These are phyloP conservation scores for Poeciliopsis occidentalis DNA, from an alignment of 2,113 vertebrate genomes.

Conservation along the genomic window DNA sequence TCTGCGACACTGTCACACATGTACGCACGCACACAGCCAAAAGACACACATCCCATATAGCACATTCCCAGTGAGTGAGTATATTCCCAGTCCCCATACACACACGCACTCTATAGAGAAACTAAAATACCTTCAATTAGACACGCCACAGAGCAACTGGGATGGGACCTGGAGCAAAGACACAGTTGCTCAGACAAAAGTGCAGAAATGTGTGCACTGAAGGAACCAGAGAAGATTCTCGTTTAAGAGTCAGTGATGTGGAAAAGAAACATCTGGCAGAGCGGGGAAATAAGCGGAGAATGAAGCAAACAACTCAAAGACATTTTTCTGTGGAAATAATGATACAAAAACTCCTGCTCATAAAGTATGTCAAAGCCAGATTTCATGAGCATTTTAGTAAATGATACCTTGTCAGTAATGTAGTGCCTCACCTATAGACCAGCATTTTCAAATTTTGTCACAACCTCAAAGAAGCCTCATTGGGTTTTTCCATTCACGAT, in stretches of 20 bases:
- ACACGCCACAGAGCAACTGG: conserved; percentile 61
- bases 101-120: conserved; percentile 46
- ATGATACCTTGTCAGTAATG: conserved; percentile 3
- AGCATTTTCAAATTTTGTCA: no score
- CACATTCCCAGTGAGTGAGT: background rate
- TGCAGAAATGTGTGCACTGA: conserved; percentile 19
- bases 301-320: conserved; percentile 54
- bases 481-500: no score
- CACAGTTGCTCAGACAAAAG: background rate
- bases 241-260: conserved; percentile 67
- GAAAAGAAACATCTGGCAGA: conserved; percentile 74
- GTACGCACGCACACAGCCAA: background rate
- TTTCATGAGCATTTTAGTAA: conserved; percentile 9
- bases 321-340: conserved; percentile 25
- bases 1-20: background rate
- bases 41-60: background rate
- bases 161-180: conserved; percentile 62
- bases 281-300: conserved; percentile 47
- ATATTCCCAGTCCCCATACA: background rate
- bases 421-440: no score
- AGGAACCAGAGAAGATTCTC: conserved; percentile 50
- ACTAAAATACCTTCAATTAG: conserved; percentile 72
- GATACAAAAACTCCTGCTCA: conserved; percentile 16
- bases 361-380: background rate
- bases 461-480: no score